Conservation (phyloP, 2,888 invertebrate species). For the Nezara viridula region DNA sequence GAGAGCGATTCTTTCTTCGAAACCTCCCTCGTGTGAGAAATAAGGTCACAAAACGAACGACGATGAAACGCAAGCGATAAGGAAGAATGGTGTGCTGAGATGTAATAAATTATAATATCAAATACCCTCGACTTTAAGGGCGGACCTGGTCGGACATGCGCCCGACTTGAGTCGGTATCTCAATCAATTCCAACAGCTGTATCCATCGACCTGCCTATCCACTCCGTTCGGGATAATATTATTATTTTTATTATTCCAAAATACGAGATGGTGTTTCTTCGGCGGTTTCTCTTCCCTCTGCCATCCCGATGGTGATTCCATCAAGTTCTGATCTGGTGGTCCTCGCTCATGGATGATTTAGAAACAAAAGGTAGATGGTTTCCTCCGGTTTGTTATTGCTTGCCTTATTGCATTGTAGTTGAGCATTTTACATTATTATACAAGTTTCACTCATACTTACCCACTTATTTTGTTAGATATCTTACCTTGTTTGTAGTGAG, state of each 20-base stretch:
- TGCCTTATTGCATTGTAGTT: not conserved
- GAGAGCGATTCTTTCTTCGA: not conserved
- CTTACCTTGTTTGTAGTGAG: not conserved
- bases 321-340: not conserved
- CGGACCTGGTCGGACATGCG: constrained; percentile 21
- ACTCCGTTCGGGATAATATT: not conserved
- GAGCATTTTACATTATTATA: not conserved
- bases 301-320: constrained; percentile 6
- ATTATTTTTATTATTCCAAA: not conserved
- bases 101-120: not conserved
- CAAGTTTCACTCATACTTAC: not conserved
- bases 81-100: not conserved
- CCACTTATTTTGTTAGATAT: not conserved
- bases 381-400: not conserved
- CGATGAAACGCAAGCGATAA: not conserved
- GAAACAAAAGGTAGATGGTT: not conserved
- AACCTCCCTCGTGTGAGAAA: not conserved
- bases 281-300: not conserved
- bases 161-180: not conserved
- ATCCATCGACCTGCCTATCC: not conserved
- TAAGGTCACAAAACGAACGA: not conserved
- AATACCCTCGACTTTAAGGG: not conserved
- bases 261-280: not conserved
- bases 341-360: constrained; percentile 31
- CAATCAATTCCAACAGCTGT: constrained; percentile 49